Evolutionary conservation across 1,140 invertebrate species (phyloP).

Genomic region (Teleopsis dalmanni): DNA sequence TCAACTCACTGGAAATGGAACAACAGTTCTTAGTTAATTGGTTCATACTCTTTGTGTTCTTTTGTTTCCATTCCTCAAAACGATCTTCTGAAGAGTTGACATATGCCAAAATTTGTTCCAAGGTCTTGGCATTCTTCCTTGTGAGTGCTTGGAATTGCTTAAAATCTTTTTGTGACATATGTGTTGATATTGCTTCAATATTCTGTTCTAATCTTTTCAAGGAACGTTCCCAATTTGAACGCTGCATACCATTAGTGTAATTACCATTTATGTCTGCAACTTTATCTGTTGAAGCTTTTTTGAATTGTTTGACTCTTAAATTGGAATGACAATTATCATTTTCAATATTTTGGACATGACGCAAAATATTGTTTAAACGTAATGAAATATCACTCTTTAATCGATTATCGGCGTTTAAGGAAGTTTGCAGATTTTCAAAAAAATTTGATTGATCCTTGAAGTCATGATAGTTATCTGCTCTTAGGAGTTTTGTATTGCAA

Average conservation of each 20-base stretch:
- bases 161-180: conserved; percentile 10
- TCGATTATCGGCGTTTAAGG: conserved; percentile 3
- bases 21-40: conserved; percentile 10
- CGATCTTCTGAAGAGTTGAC: background rate
- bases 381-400: conserved; percentile 7
- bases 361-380: conserved; percentile 10
- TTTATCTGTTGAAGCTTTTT: background rate
- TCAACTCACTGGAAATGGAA: conserved; percentile 13
- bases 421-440: background rate
- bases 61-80: conserved; percentile 8
- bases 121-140: conserved; percentile 4
- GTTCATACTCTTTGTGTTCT: conserved; percentile 2
- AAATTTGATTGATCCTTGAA: background rate
- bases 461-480: background rate
- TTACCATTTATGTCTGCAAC: background rate
- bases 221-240: conserved; percentile 3
- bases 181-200: background rate
- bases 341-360: conserved; percentile 10
- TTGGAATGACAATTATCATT: conserved; percentile 5
- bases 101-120: conserved; percentile 10
- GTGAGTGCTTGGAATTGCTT: conserved; percentile 10
- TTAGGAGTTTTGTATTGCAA: conserved; percentile 1
- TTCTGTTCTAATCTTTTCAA: conserved; percentile 3
- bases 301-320: background rate
- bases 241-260: conserved; percentile 2